Evolutionary conservation across 2,888 invertebrate genomes (phyloP).

Genomic region (Papilio elwesi): DNA sequence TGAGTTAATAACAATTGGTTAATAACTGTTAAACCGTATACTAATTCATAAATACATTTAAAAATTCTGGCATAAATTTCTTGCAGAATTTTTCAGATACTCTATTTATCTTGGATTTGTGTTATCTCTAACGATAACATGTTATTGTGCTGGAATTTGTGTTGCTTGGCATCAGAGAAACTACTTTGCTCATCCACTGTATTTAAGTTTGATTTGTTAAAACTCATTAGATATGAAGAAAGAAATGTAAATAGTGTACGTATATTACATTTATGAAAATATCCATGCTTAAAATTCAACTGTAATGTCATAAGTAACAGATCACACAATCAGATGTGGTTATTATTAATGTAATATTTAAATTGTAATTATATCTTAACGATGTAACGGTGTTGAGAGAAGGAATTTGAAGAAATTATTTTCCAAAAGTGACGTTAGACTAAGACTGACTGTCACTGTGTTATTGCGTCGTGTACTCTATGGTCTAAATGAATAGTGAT

Average conservation of each 20-base stretch:
- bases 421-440: not conserved
- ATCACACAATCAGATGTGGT: not conserved
- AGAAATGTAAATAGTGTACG: not conserved
- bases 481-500: conserved; percentile 7
- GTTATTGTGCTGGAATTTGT: conserved; percentile 84
- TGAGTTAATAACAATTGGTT: conserved; percentile 46
- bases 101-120: conserved; percentile 84
- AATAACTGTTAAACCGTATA: not conserved
- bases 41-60: not conserved
- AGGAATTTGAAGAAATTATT: not conserved
- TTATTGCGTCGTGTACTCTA: not conserved
- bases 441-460: not conserved
- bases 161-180: conserved; percentile 75
- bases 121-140: conserved; percentile 79
- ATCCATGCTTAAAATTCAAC: not conserved
- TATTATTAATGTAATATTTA: not conserved
- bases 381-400: conserved; percentile 23
- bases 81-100: conserved; percentile 83
- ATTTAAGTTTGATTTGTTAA: conserved; percentile 43
- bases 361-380: conserved; percentile 21
- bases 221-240: not conserved
- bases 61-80: not conserved
- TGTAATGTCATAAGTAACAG: not conserved
- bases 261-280: not conserved
- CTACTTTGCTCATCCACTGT: conserved; percentile 60